Base-by-base conservation (phyloP, 2,888 invertebrate genomes). In the Pasiphila rectangulata region DNA sequence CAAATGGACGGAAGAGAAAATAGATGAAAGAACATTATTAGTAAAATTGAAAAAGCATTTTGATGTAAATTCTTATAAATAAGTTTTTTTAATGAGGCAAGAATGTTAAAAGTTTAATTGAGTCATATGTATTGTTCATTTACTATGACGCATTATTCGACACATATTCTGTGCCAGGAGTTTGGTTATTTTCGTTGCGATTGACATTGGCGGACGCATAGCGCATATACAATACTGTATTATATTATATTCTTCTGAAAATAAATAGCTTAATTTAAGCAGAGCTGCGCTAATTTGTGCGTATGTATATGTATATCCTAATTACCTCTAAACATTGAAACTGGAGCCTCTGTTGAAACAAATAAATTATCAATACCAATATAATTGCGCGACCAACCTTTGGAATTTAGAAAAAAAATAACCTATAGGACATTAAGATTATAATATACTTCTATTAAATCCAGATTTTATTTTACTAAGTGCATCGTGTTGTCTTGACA, bases 291-390 rank as follows among this genome's bases (percentile, higher is more conserved):
- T 63, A 66, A 63, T 67, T 59, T 59, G 57, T 66, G 59, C n/a
- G n/a, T n/a, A n/a, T n/a, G n/a, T n/a, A n/a, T n/a, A n/a, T n/a
- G n/a, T n/a, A n/a, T n/a, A n/a, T 59, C 63, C 73, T 78, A 73
- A 75, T 86, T 87, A 88, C 87, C 87, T 88, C 87, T 87, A 80
- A 85, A 87, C 79, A 86, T 75, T 70, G 88, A 83, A 74, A 77
- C 86, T 81, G 87, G 87, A 74, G 66, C 69, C 79, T 86, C 88
- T 87, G 87, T 85, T 76, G 73, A 80, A 86, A 84, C 85, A 74
- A 85, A 86, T 83, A 67, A 76, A 65, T 63, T 46, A 60, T 59
- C 38, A 64, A 64, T 57, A 63, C 54, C 57, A 57, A 46, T 38
- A 38, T 15, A 9, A 34, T 19, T 48, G 6, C 20, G 29, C 21